Evolutionary conservation across 37 sponge, comb jelly and placozoan species (phyloP), one percentile per base, ranked within the genome.

Genomic region (Aplysina aerophoba): DNA sequence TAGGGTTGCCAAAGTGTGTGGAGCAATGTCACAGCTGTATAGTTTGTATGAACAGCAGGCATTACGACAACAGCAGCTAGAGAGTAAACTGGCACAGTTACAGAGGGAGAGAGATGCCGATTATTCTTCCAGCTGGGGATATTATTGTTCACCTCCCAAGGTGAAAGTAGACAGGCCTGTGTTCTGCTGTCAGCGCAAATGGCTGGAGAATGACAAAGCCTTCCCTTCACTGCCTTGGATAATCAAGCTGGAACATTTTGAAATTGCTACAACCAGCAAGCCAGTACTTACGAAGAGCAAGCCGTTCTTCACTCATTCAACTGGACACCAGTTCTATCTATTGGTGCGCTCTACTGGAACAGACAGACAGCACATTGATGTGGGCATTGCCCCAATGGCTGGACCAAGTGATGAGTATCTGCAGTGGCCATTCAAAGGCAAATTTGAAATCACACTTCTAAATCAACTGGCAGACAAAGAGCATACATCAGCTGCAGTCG

Each of bases 381-480:
- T 40, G 1, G 39, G 13, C 53, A 17, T 50, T 38, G 78, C 24
- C 6, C 78, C 39, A 24, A 75, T 75, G 78, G 24, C 22, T 24
- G 78, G 78, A 41, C 78, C 78, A 21, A 36, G n/a, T 21, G 78
- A 75, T 36, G 40, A 53, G 20, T 40, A 36, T 8, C 53, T 75
- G 53, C 78, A 75, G 14, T 75, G 78, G 78, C 78, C 78, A 21
- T 75, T 31, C 37, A 38, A 41, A 44, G 11, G 14, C 50, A 75
- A 21, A 14, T 17, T 75, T 25, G 21, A 24, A n/a, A 24, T 53
- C 12, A 50, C 37, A 4, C 4, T 75, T 19, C 78, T 75, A 39
- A 75, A 75, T 36, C 78, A 75, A 41, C 21, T 0, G 44, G 24
- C n/a, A 24, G 78, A 75, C 15, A 36, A 24, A 53, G 53, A 24